Conservation (phyloP, 2,797 vertebrate genomes). For the Eidolon dupreanum region DNA sequence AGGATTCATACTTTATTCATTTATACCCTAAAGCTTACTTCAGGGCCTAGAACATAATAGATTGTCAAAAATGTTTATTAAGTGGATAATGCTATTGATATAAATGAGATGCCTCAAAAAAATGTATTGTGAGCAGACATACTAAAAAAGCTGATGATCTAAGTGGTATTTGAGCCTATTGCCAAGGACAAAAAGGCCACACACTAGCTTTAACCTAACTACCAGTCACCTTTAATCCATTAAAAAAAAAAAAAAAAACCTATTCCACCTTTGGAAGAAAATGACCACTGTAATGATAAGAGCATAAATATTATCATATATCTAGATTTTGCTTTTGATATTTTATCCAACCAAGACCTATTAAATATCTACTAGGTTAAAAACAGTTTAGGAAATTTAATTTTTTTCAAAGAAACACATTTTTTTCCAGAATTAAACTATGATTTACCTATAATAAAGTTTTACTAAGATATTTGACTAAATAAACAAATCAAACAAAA, state of each 20-base stretch:
- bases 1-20: conserved; percentile 63
- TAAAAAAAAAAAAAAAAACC: neutral
- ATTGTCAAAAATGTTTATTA: conserved; percentile 52
- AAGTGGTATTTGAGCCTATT: neutral
- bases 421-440: conserved; percentile 35
- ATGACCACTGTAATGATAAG: neutral
- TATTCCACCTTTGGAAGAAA: neutral
- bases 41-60: neutral
- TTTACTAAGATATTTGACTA: neutral
- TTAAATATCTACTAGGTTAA: neutral
- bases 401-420: neutral
- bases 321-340: neutral
- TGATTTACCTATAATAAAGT: neutral
- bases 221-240: neutral
- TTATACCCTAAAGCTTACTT: conserved; percentile 7
- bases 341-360: neutral
- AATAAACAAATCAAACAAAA: neutral
- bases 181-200: neutral
- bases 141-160: neutral
- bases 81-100: neutral
- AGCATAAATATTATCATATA: neutral
- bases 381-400: neutral
- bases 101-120: neutral
- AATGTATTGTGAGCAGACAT: neutral
- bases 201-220: neutral